Base-by-base conservation (phyloP, 2,888 invertebrate species). In the Morpho helenor region DNA sequence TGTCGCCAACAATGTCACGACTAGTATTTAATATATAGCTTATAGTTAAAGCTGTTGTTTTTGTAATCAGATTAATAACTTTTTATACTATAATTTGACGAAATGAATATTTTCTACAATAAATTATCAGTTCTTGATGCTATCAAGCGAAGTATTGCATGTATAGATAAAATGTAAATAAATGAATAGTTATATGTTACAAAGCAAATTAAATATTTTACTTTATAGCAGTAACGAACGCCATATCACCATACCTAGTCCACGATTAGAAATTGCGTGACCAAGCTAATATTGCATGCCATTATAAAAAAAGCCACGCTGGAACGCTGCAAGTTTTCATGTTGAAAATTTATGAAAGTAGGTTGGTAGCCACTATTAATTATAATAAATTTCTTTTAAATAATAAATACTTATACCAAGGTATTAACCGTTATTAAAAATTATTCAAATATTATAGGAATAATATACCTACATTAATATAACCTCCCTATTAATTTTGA, bases 151-250 rank as follows among this genome's bases (percentile, higher is more conserved):
- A 10, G 42, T 43, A n/a, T n/a, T 7, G 23, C 23, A n/a, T 43
- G 51, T n/a, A 4, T n/a, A 23, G 23, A 43, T 51, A 43, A 43
- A 43, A 40, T 22, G 8, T 16, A 23, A 43, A 9, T 51, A 51
- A 23, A 43, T 5, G 22, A 39, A 51, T 8, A 7, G 8, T 9
- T 50, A 40, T 10, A 5, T 9, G 40, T 40, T 23, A 53, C 16
- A 40, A 46, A 46, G 9, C 22, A 41, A 53, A 47, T 60, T 44
- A 50, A 75, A 72, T 73, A 71, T 47, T 16, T 31, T 47, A 22
- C 41, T 23, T 53, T 10, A 9, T 40, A 52, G 39, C 40, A 7
- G 40, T 56, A 46, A 44, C 48, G 16, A 41, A 48, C 52, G 31
- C 44, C 57, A 44, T 56, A 60, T 60, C 52, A 60, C 41, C 57